phyloP scores from a whole-genome alignment of 1,140 invertebrate species.

The Hirudo medicinalis region DNA sequence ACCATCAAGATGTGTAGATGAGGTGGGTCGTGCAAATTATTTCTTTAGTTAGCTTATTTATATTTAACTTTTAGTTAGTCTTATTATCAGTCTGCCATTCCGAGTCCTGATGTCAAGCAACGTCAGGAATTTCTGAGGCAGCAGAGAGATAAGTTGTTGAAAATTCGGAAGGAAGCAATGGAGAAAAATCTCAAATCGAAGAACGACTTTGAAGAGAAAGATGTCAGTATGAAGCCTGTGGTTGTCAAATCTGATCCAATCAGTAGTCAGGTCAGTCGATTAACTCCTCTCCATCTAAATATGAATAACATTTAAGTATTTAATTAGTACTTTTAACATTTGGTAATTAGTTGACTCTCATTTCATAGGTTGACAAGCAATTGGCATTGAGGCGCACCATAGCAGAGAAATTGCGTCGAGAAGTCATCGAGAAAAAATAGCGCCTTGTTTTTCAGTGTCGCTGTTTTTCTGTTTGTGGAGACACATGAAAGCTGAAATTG shows the following conservation, averaged over 20 bases:
- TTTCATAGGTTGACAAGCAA: conserved; percentile 42
- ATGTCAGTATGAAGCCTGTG: conserved; percentile 46
- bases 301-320: too few species aligned
- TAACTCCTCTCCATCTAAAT: conserved; percentile 22
- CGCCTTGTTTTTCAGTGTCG: too few species aligned
- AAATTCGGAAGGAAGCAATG: conserved; percentile 69
- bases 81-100: conserved; percentile 9
- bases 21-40: neutral
- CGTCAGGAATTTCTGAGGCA: conserved; percentile 68
- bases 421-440: conserved; percentile 49
- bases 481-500: too few species aligned
- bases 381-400: conserved; percentile 64
- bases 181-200: conserved; percentile 52
- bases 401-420: conserved; percentile 64
- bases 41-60: neutral
- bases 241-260: conserved; percentile 55
- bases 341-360: neutral
- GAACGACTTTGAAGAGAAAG: conserved; percentile 26
- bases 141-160: conserved; percentile 74
- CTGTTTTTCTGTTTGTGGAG: too few species aligned
- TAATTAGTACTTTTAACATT: too few species aligned
- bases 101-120: conserved; percentile 51
- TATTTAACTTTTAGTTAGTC: neutral
- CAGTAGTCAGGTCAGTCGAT: conserved; percentile 40
- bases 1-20: neutral